Base-by-base conservation (phyloP, 1,140 invertebrate genomes). In the Drosophila auraria region DNA sequence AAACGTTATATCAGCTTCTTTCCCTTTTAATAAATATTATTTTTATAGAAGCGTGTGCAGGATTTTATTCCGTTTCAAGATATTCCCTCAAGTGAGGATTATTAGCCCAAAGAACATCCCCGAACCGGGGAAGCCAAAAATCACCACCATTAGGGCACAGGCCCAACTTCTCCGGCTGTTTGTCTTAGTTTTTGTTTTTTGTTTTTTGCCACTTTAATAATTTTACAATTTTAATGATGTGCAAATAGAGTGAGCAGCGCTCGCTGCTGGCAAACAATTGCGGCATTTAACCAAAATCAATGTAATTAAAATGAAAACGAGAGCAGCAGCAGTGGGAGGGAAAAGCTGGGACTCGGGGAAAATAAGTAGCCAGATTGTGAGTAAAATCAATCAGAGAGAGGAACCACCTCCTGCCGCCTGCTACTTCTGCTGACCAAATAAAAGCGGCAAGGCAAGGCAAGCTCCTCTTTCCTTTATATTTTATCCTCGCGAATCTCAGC, bases 211-310 rank as follows among this genome's bases (percentile, higher is more conserved):
- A 86, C 89, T 74, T 89, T 90, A 82, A 90, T 86, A 82, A 80
- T 91, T 91, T 91, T 84, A 77, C 59, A 91, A 91, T 91, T 91
- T 91, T 91, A 91, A 91, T 91, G 89, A 91, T 89, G 63, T 91
- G 81, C 87, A 91, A 91, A 91, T 89, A 91, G 25, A 53, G 57
- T 12, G 11, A 25, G 59, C 45, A 36, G 47, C 25, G 53, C 15
- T 47, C 49, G 47, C 27, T 30, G 27, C 27, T 30, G 27, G 27
- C 66, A 40, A 71, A 86, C 78, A 91, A 86, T 75, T 70, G 71
- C 45, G 76, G 68, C 77, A 70, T 68, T 90, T 90, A 82, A 69
- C 63, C 72, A 78, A 91, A 91, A 91, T 87, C 87, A 91, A 90
- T 90, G 87, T 87, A 90, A 91, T 90, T 90, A 90, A 91, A 91